Evolutionary conservation across 1,140 invertebrate genomes (phyloP), one percentile per base, ranked within the genome.

Genomic region (Penaeus japonicus): DNA sequence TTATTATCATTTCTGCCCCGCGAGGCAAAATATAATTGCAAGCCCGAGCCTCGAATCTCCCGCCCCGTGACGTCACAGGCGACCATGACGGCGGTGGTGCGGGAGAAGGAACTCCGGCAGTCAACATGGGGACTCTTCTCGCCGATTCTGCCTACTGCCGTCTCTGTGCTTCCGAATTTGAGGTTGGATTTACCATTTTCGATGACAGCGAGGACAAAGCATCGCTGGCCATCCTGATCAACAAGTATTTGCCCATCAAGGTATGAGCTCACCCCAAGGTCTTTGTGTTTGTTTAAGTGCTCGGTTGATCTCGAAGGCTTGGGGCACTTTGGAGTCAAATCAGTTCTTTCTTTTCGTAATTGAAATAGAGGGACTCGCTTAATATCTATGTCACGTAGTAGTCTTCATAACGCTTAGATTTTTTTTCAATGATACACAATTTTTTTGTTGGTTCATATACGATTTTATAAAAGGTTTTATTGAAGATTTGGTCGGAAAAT

Each of bases 161-260:
- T n/a, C 87, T 88, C 15, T 88, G 87, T 57, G 87, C 87, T 24
- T 83, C 80, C 5, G 80, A 88, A 47, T 75, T 70, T 20, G 87
- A 84, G 22, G 87, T 59, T 24, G 87, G 87, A 32, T 88, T 83
- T 24, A 88, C 87, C 24, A 88, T 88, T 35, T 88, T 88, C 79
- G 87, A 88, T 73, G 80, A 88, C 81, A 88, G 87, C 35, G 87
- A 88, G 30, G 87, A 88, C 57, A 88, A 88, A 24, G 80, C 80
- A 32, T 83, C 87, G 47, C 87, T 88, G 35, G 87, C 87, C 81
- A 88, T 88, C 73, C 70, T 88, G 7, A 88, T 88, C 65, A 88
- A 88, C 54, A 88, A 88, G 77, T 88, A 88, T 88, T 32, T 88
- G 54, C 87, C 87, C 27, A 88, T 88, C 54, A 88, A 88, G 87